A percentile compares a stretch with the other conserved stretches of the same genome.
These are phyloP conservation scores for Acanthosepion lycidas DNA, from an alignment of 2,888 invertebrate genomes.

Conservation along the genomic window DNA sequence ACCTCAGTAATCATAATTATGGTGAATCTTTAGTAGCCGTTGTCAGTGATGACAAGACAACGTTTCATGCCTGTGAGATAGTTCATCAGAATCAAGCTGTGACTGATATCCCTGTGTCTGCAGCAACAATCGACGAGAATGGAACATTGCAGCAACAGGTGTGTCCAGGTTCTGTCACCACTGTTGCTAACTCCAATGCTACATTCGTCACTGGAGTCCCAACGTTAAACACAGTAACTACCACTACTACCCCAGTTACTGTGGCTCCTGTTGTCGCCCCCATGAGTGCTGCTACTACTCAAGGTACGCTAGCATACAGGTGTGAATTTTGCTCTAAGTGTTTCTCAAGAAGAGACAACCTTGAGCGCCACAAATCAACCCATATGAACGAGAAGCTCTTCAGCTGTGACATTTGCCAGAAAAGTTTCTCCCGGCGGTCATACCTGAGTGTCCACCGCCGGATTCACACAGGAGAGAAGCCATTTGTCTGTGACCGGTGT, in stretches of 20 bases:
- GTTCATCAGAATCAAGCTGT: neutral
- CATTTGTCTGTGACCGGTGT: constrained; percentile 40
- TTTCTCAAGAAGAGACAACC: constrained; percentile 1
- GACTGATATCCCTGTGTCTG: neutral
- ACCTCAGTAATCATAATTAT: neutral
- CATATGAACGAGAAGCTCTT: constrained; percentile 34
- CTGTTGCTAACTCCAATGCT: neutral
- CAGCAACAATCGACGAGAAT: neutral
- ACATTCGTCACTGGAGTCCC: neutral
- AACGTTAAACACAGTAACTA: neutral
- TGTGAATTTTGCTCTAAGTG: constrained; percentile 34
- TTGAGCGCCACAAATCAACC: constrained; percentile 35
- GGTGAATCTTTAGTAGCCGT: neutral
- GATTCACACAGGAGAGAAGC: constrained; percentile 37
- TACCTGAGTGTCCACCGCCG: constrained; percentile 16
- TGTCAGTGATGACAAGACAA: neutral
- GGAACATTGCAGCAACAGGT: neutral
- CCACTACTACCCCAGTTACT: neutral
- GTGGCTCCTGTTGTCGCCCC: neutral
- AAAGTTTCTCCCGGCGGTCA: constrained; percentile 8
- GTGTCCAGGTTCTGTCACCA: neutral
- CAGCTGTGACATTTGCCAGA: constrained; percentile 36
- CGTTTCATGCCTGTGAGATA: neutral
- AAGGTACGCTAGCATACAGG: neutral
- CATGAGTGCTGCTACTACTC: neutral